These are phyloP conservation scores for Apaloderma vittatum DNA, from an alignment of 2,113 vertebrate species.

Conservation along the genomic window DNA sequence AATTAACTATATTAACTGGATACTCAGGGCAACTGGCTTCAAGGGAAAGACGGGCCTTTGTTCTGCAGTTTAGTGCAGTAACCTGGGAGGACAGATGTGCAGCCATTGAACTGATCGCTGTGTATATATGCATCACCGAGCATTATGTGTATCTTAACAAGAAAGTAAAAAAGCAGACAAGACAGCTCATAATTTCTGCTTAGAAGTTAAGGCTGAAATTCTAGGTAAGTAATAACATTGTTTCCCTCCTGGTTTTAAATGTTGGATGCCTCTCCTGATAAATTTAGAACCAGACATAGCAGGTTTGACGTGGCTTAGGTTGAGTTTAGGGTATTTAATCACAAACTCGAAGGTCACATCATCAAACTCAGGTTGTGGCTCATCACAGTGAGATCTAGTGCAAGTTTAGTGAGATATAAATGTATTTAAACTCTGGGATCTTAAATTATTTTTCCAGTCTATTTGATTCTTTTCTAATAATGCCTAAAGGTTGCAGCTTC, in stretches of 20 bases:
- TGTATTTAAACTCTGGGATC: background rate
- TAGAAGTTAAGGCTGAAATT: background rate
- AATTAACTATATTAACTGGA: slow-evolving; percentile 49
- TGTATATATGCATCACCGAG: background rate
- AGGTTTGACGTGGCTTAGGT: background rate
- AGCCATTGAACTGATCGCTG: background rate
- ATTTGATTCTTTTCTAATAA: background rate
- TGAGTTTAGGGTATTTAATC: background rate
- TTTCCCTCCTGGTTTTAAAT: background rate
- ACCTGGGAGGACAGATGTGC: background rate
- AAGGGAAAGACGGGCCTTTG: background rate
- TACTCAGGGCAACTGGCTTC: background rate
- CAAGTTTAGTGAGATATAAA: background rate
- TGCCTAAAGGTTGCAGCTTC: background rate
- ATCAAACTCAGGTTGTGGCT: background rate
- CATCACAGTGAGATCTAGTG: background rate
- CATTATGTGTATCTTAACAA: background rate
- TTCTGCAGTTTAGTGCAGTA: background rate
- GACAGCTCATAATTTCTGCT: background rate
- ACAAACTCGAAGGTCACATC: background rate
- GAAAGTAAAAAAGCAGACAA: background rate
- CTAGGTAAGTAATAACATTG: background rate
- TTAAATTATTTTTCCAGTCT: background rate
- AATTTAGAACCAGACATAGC: background rate
- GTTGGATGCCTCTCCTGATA: background rate